Conservation (phyloP, 2,888 invertebrate species). For the Drosophila incognita region DNA sequence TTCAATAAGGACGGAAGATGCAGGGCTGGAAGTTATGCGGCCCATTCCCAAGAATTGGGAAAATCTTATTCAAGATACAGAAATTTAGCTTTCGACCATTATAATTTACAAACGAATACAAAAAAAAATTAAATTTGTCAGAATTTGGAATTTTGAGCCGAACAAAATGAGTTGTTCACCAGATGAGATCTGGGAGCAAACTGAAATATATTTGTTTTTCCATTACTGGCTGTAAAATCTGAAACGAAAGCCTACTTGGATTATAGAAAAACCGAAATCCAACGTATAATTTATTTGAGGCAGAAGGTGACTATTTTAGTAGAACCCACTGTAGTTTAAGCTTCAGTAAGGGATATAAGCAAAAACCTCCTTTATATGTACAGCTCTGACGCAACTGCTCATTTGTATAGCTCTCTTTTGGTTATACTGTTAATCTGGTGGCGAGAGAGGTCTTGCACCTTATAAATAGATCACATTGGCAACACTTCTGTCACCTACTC, state of each 20-base stretch:
- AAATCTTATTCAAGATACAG: no score
- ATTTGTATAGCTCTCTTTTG: neutral
- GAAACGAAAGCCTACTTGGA: neutral
- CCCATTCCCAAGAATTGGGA: no score
- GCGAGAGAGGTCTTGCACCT: slow-evolving; percentile 11
- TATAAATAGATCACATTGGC: slow-evolving; percentile 64
- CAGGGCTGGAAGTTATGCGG: no score
- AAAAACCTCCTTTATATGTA: neutral
- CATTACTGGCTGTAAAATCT: neutral
- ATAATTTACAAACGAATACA: no score
- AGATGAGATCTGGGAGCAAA: neutral
- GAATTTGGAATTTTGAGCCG: neutral
- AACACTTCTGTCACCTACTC: slow-evolving; percentile 59
- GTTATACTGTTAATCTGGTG: slow-evolving; percentile 7
- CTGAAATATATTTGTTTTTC: neutral
- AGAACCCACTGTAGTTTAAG: neutral
- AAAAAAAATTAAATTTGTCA: neutral
- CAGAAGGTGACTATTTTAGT: neutral
- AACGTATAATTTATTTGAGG: neutral
- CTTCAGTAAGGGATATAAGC: neutral
- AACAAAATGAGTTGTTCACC: neutral
- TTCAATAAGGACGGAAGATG: neutral
- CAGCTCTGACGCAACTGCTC: slow-evolving; percentile 8
- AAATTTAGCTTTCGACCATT: no score
- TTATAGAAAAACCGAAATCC: neutral